phyloP scores from a whole-genome alignment of 2,888 invertebrate species.

The Polydrusus tereticollis region DNA sequence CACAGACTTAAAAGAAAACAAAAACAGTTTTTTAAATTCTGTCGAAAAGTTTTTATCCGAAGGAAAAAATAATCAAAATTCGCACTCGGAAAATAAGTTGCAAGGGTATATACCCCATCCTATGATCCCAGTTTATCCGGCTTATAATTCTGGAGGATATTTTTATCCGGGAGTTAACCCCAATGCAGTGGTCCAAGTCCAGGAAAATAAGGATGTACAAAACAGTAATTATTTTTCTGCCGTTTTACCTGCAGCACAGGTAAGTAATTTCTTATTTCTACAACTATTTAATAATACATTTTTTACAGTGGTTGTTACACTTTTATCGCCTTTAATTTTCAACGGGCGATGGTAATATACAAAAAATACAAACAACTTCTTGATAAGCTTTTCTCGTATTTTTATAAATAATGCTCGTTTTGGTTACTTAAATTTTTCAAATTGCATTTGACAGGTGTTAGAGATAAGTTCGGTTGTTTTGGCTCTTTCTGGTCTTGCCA shows the following conservation, averaged over 20 bases:
- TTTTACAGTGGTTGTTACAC: no score
- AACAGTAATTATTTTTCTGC: conserved; percentile 35
- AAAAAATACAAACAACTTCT: no score
- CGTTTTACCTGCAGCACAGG: conserved; percentile 38
- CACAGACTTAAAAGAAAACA: background rate
- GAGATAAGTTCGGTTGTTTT: no score
- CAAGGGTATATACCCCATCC: conserved; percentile 36
- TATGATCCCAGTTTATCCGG: conserved; percentile 37
- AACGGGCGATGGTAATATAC: no score
- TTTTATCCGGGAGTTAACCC: conserved; percentile 44
- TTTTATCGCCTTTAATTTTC: no score
- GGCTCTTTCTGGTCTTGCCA: no score
- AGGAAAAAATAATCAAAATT: conserved; percentile 3
- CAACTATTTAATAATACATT: no score
- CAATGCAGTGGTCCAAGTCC: conserved; percentile 8
- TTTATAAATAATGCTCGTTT: no score
- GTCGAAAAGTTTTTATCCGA: conserved; percentile 22
- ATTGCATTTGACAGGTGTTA: no score
- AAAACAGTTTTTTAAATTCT: conserved; percentile 1
- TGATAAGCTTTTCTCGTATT: no score
- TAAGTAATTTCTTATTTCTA: conserved; percentile 30
- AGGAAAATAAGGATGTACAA: conserved; percentile 10
- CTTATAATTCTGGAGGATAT: conserved; percentile 29
- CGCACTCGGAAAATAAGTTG: background rate
- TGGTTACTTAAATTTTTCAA: no score